These are phyloP conservation scores for Chymomyza procnemis DNA, from an alignment of 2,888 invertebrate species.

Conservation along the genomic window DNA sequence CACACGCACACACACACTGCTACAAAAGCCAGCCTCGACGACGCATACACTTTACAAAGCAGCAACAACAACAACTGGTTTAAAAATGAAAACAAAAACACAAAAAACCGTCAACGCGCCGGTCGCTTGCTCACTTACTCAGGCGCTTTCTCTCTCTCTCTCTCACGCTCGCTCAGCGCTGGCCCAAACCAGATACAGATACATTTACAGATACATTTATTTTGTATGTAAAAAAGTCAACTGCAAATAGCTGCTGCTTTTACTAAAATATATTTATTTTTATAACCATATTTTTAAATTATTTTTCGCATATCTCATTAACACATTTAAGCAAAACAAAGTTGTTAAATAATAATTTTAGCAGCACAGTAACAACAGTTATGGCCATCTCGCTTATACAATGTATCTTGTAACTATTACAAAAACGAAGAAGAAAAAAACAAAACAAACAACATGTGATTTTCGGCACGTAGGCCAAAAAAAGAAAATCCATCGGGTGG, in stretches of 20 bases:
- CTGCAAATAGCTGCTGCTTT: conserved; percentile 16
- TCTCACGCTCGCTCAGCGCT: not conserved
- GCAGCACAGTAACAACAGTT: not conserved
- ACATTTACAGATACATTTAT: conserved; percentile 21
- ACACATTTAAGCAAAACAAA: conserved; percentile 3
- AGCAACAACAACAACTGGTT: conserved; percentile 35
- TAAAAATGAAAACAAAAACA: conserved; percentile 44
- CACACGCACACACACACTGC: not conserved
- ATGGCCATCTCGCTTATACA: conserved; percentile 21
- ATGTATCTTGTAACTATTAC: conserved; percentile 39
- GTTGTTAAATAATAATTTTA: no score
- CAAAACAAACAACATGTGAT: conserved; percentile 70
- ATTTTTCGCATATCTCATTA: not conserved
- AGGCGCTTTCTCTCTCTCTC: conserved; percentile 32
- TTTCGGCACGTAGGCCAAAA: conserved; percentile 66
- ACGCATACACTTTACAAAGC: not conserved
- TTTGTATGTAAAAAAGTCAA: conserved; percentile 19
- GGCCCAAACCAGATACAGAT: conserved; percentile 44
- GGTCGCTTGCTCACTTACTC: conserved; percentile 37
- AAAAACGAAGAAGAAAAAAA: conserved; percentile 35
- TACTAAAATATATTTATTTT: conserved; percentile 31
- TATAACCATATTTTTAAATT: conserved; percentile 17
- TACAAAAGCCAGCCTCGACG: not conserved
- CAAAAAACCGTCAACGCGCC: conserved; percentile 58
- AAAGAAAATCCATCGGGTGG: conserved; percentile 37